Conservation (phyloP, 2,888 invertebrate species). For the Chymomyza amoena region DNA sequence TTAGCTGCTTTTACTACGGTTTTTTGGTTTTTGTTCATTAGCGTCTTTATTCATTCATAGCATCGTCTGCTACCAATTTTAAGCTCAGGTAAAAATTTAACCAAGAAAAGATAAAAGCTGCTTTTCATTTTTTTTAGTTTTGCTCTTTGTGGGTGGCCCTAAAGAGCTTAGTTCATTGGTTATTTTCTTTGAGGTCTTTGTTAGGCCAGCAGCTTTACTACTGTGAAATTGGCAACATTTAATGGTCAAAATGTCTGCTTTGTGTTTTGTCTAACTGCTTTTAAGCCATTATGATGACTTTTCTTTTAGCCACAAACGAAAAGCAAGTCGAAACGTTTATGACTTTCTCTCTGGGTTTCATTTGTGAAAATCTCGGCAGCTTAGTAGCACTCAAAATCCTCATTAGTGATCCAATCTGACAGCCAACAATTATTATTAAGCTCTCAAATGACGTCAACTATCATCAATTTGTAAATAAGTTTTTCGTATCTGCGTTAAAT, state of each 20-base stretch:
- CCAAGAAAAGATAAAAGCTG: neutral
- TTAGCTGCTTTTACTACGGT: slow-evolving; percentile 1
- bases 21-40: slow-evolving; percentile 46
- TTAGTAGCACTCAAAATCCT: neutral
- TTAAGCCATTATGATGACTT: slow-evolving; percentile 52
- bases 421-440: neutral
- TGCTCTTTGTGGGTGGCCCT: slow-evolving; percentile 64
- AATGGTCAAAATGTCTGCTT: slow-evolving; percentile 48
- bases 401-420: neutral
- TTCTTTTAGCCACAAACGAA: slow-evolving; percentile 42
- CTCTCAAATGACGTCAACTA: neutral
- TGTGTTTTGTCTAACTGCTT: slow-evolving; percentile 59
- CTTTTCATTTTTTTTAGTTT: slow-evolving; percentile 7
- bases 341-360: slow-evolving; percentile 47
- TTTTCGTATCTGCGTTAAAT: neutral
- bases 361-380: neutral
- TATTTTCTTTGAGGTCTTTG: slow-evolving; percentile 43
- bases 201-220: slow-evolving; percentile 46
- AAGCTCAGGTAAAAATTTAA: slow-evolving; percentile 26
- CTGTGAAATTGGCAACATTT: slow-evolving; percentile 70
- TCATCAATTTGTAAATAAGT: neutral
- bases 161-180: slow-evolving; percentile 63
- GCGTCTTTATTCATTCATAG: slow-evolving; percentile 40
- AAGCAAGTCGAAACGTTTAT: slow-evolving; percentile 18
- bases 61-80: slow-evolving; percentile 53